Conservation (phyloP, 1,140 invertebrate species). For the Drosophila simulans region DNA sequence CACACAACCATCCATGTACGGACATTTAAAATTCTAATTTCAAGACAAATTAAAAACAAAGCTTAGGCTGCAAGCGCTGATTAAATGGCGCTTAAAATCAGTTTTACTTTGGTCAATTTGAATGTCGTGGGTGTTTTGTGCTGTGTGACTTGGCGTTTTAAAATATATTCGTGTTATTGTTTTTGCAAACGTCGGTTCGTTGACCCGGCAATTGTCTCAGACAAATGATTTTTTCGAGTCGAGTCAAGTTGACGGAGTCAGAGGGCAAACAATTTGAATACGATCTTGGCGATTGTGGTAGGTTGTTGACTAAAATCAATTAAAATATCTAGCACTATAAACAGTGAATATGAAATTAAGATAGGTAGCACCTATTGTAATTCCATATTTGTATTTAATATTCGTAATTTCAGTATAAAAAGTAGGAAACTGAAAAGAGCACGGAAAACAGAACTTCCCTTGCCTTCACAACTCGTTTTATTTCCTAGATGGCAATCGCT, state of each 20-base stretch:
- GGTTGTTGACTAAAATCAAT: slow-evolving; percentile 41
- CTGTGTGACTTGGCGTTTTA: slow-evolving; percentile 24
- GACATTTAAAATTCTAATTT: slow-evolving; percentile 81
- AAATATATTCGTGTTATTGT: slow-evolving; percentile 52
- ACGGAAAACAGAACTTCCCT: neutral
- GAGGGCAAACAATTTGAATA: slow-evolving; percentile 55
- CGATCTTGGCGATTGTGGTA: slow-evolving; percentile 43
- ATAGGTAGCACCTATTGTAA: no score
- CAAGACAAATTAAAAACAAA: slow-evolving; percentile 81
- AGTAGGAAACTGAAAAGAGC: no score
- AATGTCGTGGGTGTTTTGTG: slow-evolving; percentile 65
- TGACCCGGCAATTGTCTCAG: slow-evolving; percentile 54
- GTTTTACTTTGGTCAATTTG: slow-evolving; percentile 63
- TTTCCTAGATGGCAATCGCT: slow-evolving; percentile 16
- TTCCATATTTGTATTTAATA: no score
- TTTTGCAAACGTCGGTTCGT: slow-evolving; percentile 38
- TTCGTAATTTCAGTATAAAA: no score
- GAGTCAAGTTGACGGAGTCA: slow-evolving; percentile 52
- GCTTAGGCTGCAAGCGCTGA: slow-evolving; percentile 67
- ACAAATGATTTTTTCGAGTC: slow-evolving; percentile 49
- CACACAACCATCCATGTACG: slow-evolving; percentile 11
- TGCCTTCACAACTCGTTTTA: neutral
- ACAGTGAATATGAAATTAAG: no score
- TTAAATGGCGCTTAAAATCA: slow-evolving; percentile 78
- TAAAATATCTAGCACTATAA: neutral